Evolutionary conservation across 2,888 invertebrate species (phyloP).

Genomic region (Lacanobia wlatinum): DNA sequence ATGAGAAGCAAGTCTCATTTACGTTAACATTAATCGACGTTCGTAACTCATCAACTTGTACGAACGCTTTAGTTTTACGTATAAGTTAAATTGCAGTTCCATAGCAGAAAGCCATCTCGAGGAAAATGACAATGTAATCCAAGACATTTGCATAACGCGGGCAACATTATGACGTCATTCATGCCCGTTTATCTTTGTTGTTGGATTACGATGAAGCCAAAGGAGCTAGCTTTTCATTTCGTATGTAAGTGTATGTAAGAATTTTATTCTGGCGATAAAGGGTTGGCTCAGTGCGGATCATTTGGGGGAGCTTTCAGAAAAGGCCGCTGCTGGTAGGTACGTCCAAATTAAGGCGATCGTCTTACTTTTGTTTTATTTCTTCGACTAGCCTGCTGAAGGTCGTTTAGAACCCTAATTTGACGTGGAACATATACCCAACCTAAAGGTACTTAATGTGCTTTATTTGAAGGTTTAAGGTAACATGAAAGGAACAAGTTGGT

Average conservation of each 20-base stretch:
- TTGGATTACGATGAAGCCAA: conserved; percentile 50
- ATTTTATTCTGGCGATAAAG: conserved; percentile 45
- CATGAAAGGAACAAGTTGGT: neutral
- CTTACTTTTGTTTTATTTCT: conserved; percentile 22
- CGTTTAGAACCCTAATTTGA: neutral
- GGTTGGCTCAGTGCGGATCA: conserved; percentile 40
- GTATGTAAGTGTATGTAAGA: conserved; percentile 45
- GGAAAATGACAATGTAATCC: conserved; percentile 59
- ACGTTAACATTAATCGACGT: conserved; percentile 15
- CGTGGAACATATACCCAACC: neutral
- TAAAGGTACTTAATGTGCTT: neutral
- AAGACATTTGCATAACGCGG: conserved; percentile 58
- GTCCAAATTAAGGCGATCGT: conserved; percentile 22
- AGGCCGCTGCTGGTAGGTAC: neutral
- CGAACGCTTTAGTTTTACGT: conserved; percentile 16
- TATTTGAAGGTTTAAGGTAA: neutral
- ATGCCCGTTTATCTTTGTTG: conserved; percentile 63
- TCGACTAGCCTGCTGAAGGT: neutral
- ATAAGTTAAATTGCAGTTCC: conserved; percentile 56
- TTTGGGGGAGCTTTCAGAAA: conserved; percentile 21
- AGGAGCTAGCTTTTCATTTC: conserved; percentile 52
- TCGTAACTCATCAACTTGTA: conserved; percentile 23
- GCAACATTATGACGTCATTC: conserved; percentile 52
- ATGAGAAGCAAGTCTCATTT: neutral
- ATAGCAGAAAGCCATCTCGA: conserved; percentile 53